phyloP scores from a whole-genome alignment of 2,113 vertebrate species.

The Psophia crepitans region DNA sequence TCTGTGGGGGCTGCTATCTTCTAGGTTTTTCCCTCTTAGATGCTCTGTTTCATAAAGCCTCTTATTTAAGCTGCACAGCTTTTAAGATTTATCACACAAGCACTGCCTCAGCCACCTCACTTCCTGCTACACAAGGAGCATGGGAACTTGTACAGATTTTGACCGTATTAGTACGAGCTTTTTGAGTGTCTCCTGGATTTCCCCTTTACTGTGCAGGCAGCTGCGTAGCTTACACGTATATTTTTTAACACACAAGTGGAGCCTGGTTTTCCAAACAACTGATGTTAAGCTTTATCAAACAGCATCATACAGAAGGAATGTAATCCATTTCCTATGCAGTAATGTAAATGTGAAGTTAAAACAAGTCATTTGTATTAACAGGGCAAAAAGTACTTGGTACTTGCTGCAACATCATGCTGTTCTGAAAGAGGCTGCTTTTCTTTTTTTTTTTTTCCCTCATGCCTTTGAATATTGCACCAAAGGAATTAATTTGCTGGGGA shows the following conservation, averaged over 20 bases:
- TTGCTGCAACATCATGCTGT: not conserved
- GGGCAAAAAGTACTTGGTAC: not conserved
- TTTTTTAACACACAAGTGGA: not conserved
- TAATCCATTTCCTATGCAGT: not conserved
- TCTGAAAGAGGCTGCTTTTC: not conserved
- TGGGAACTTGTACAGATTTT: not conserved
- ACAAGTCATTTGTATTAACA: not conserved
- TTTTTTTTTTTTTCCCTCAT: not conserved
- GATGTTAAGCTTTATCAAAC: not conserved
- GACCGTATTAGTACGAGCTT: not conserved
- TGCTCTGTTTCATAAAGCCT: not conserved
- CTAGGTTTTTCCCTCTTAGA: not conserved
- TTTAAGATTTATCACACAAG: not conserved
- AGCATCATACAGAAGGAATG: not conserved
- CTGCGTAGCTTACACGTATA: not conserved
- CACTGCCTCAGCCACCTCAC: not conserved
- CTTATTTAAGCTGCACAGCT: not conserved
- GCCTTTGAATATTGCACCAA: constrained; percentile 23
- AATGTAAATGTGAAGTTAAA: not conserved
- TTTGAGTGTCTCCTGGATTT: not conserved
- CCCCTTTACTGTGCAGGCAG: not conserved
- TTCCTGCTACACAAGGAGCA: not conserved
- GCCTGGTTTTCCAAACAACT: not conserved
- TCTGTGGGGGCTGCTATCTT: not conserved
- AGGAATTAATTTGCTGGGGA: constrained; percentile 60